Percentiles rank a stretch among this genome's conserved stretches.
These are phyloP conservation scores for Eumaeus atala DNA, from an alignment of 1,140 invertebrate species.

Conservation along the genomic window DNA sequence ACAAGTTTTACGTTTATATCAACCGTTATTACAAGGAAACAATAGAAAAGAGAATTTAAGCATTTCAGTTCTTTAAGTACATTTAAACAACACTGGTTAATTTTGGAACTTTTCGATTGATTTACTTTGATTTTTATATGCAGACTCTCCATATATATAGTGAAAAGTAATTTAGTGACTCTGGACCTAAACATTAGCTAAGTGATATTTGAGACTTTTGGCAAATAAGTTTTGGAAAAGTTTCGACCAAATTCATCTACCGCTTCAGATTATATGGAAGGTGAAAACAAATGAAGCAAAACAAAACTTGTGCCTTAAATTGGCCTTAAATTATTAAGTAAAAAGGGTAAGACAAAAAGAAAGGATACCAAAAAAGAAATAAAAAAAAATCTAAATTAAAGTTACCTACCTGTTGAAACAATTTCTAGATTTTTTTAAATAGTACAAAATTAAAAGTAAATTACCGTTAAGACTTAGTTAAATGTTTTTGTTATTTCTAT, in stretches of 20 bases:
- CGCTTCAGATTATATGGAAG: constrained; percentile 54
- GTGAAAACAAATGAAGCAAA: constrained; percentile 52
- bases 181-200: constrained; percentile 64
- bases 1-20: constrained; percentile 74
- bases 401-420: constrained; percentile 68
- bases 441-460: constrained; percentile 72
- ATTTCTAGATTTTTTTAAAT: constrained; percentile 71
- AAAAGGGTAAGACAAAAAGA: constrained; percentile 70
- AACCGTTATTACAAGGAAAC: constrained; percentile 71
- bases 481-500: constrained; percentile 68
- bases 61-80: constrained; percentile 69
- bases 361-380: constrained; percentile 45
- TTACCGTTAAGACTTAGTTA: constrained; percentile 70
- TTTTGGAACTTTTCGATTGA: constrained; percentile 70
- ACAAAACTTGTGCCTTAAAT: constrained; percentile 71
- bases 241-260: constrained; percentile 69
- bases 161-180: constrained; percentile 68
- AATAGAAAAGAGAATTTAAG: constrained; percentile 73
- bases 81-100: constrained; percentile 74
- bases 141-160: constrained; percentile 71
- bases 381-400: constrained; percentile 65
- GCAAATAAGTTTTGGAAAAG: constrained; percentile 56
- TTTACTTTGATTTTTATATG: constrained; percentile 68
- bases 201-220: constrained; percentile 68
- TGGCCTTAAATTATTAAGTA: constrained; percentile 70